Evolutionary conservation across 2,113 vertebrate genomes (phyloP).

Genomic region (Lampris megalopsis): DNA sequence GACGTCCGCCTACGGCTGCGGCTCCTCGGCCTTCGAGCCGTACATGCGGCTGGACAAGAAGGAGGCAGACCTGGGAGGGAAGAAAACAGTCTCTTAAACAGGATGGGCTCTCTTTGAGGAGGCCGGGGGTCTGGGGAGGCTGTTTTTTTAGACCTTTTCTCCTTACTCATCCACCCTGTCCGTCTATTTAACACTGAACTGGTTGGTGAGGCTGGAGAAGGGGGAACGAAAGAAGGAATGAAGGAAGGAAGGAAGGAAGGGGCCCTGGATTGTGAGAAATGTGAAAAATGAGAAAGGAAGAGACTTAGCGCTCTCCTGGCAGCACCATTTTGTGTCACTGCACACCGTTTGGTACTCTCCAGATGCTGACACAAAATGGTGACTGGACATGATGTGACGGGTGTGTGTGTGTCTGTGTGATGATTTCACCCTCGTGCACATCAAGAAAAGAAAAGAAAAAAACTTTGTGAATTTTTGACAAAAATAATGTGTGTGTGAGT

Average conservation of each 20-base stretch:
- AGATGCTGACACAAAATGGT: conserved; percentile 46
- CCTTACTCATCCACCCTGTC: conserved; percentile 21
- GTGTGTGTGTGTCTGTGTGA: neutral
- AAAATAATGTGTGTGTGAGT: neutral
- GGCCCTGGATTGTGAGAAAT: conserved; percentile 19
- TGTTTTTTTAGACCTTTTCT: conserved; percentile 5
- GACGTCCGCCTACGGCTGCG: conserved; percentile 83
- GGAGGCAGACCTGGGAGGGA: conserved; percentile 79
- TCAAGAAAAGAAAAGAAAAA: conserved; percentile 28
- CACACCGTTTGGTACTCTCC: conserved; percentile 7
- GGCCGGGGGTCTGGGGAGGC: neutral
- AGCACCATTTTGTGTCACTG: conserved; percentile 57
- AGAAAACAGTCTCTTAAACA: conserved; percentile 86
- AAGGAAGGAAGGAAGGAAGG: neutral
- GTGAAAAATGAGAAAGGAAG: conserved; percentile 12
- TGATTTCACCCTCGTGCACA: conserved; percentile 6
- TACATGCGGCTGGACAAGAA: conserved; percentile 89
- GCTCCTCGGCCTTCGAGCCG: conserved; percentile 92
- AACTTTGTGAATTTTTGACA: conserved; percentile 51
- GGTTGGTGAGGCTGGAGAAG: conserved; percentile 2
- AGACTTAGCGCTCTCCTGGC: conserved; percentile 10
- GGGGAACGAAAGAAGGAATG: neutral
- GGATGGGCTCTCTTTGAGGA: neutral
- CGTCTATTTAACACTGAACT: conserved; percentile 22
- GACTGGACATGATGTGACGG: conserved; percentile 47